Evolutionary conservation across 2,113 vertebrate genomes (phyloP).

Genomic region (Fregata magnificens): DNA sequence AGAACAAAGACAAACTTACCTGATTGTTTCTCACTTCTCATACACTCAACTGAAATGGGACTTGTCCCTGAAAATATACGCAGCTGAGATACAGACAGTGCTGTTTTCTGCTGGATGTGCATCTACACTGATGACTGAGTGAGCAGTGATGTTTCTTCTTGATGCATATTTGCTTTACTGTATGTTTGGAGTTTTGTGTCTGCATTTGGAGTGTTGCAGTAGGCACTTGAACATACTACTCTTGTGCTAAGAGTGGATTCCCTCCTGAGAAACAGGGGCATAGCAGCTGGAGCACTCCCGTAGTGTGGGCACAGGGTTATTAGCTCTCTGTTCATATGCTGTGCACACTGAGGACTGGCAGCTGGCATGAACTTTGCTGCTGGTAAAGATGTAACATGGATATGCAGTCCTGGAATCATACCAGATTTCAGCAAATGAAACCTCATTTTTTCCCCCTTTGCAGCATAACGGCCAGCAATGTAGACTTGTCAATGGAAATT

Average conservation of each 20-base stretch:
- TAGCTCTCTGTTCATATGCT: not conserved
- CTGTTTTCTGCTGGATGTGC: constrained; percentile 75
- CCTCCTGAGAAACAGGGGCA: not conserved
- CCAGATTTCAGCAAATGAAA: not conserved
- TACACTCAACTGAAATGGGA: constrained; percentile 6
- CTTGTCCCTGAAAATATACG: constrained; percentile 75
- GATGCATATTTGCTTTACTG: not conserved
- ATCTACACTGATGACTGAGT: not conserved
- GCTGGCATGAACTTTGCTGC: not conserved
- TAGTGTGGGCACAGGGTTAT: not conserved
- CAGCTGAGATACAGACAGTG: constrained; percentile 69
- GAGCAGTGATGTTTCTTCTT: not conserved
- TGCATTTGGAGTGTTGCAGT: not conserved
- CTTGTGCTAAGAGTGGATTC: not conserved
- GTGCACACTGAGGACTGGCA: not conserved
- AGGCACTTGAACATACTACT: not conserved
- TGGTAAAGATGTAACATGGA: not conserved
- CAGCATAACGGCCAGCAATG: not conserved
- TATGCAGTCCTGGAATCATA: not conserved
- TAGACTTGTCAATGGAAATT: not conserved
- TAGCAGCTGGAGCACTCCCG: not conserved
- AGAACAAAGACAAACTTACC: not conserved
- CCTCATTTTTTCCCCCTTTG: not conserved
- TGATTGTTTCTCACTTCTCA: not conserved
- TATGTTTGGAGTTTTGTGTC: not conserved